Evolutionary conservation across 2,113 vertebrate species (phyloP).

Genomic region (Epinephelus fuscoguttatus): DNA sequence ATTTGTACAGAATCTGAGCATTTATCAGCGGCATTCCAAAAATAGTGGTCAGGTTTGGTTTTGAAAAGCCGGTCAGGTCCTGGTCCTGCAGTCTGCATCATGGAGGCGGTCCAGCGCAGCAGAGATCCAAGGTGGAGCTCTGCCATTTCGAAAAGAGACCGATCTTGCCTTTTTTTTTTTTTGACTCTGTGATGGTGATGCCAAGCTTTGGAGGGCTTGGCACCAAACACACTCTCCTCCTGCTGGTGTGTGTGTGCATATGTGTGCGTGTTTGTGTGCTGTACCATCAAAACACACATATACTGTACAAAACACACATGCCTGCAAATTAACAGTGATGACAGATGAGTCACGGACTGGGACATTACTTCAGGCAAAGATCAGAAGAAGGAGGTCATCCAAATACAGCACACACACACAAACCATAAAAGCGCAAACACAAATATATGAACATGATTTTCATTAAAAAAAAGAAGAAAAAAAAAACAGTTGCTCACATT

Average conservation of each 20-base stretch:
- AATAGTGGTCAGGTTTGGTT: constrained; percentile 37
- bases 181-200: constrained; percentile 35
- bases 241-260: constrained; percentile 42
- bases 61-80: not conserved
- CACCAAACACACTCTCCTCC: constrained; percentile 32
- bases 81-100: constrained; percentile 31
- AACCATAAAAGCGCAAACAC: constrained; percentile 6
- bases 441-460: not conserved
- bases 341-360: constrained; percentile 62
- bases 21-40: constrained; percentile 14
- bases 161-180: constrained; percentile 28
- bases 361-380: constrained; percentile 61
- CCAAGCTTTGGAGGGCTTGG: constrained; percentile 71
- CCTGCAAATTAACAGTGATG: constrained; percentile 45
- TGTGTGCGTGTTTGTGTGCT: constrained; percentile 35
- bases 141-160: constrained; percentile 61
- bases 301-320: constrained; percentile 52
- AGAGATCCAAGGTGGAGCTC: constrained; percentile 57
- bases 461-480: no score
- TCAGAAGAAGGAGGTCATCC: constrained; percentile 64
- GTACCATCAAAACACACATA: constrained; percentile 51
- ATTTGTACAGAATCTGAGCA: not conserved
- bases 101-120: constrained; percentile 57
- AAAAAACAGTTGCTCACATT: no score
- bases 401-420: constrained; percentile 28